A percentile compares a stretch with the other conserved stretches of the same genome.
Evolutionary conservation across 2,797 vertebrate species (phyloP).

Genomic region (Sylvia borin): DNA sequence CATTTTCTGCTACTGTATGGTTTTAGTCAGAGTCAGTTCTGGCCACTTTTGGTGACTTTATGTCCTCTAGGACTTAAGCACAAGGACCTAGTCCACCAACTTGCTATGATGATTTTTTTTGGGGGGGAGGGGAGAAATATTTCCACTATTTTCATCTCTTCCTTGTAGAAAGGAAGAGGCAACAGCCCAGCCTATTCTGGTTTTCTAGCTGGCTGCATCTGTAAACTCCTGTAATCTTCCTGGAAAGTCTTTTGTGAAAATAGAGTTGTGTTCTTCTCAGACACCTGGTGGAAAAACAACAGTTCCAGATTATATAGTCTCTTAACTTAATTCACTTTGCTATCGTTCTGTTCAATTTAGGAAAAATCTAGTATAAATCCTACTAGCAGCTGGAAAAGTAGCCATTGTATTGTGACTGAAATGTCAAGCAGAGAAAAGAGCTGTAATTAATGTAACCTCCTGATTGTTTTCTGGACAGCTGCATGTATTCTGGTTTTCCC

Average conservation of each 20-base stretch:
- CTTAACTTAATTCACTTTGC: not conserved
- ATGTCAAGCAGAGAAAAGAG: not conserved
- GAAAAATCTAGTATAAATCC: not conserved
- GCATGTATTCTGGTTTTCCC: not conserved
- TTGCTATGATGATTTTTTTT: not conserved
- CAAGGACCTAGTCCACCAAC: not conserved
- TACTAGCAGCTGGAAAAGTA: not conserved
- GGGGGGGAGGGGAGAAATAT: not conserved
- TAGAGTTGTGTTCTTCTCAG: not conserved
- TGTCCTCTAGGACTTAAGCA: not conserved
- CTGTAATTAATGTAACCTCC: not conserved
- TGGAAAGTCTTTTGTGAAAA: not conserved
- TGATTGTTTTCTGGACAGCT: not conserved
- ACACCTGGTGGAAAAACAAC: not conserved
- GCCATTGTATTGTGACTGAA: not conserved
- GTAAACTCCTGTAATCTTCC: not conserved
- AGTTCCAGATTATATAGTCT: not conserved
- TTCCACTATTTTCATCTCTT: not conserved
- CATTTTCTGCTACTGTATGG: not conserved
- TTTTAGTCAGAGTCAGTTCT: not conserved
- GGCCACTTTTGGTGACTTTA: not conserved
- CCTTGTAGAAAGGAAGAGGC: not conserved
- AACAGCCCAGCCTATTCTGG: not conserved
- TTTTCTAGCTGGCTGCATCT: not conserved
- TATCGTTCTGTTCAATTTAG: not conserved